Conservation (phyloP, 1,140 invertebrate species). For the Centruroides vittatus region DNA sequence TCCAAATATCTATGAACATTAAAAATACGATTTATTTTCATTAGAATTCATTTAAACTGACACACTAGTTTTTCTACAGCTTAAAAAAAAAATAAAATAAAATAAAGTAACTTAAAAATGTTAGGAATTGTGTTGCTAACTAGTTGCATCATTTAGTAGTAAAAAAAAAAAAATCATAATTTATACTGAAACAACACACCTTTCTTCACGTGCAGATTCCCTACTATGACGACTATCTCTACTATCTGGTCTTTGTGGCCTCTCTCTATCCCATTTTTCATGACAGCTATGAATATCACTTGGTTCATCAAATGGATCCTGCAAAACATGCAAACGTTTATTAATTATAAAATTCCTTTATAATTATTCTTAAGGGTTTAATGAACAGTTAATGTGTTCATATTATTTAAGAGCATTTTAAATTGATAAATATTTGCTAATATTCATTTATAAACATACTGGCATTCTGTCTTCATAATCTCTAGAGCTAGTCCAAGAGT, state of each 20-base stretch:
- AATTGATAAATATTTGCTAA: too few relatives aligned
- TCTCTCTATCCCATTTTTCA: slow-evolving; percentile 29
- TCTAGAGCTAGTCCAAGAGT: slow-evolving; percentile 8
- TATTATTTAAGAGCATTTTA: too few relatives aligned
- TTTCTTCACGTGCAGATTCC: slow-evolving; percentile 27
- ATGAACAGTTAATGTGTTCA: background rate
- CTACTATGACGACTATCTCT: slow-evolving; percentile 40
- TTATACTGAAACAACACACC: background rate
- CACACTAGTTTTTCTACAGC: too few relatives aligned
- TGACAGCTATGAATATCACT: slow-evolving; percentile 21
- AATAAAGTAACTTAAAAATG: too few relatives aligned
- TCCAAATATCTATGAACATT: too few relatives aligned
- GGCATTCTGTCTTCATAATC: slow-evolving; percentile 18
- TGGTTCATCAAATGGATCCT: slow-evolving; percentile 36
- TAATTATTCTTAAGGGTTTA: background rate
- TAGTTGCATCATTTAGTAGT: too few relatives aligned
- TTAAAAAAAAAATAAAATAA: too few relatives aligned
- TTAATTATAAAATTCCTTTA: background rate
- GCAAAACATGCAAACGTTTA: background rate
- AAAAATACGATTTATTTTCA: too few relatives aligned
- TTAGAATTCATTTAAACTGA: too few relatives aligned
- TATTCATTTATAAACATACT: background rate
- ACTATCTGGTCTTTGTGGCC: slow-evolving; percentile 37
- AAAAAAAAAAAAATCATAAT: too few relatives aligned
- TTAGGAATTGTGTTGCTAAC: too few relatives aligned